A percentile compares a stretch with the other conserved stretches of the same genome.
These are phyloP conservation scores for Hippopotamus amphibius DNA, from an alignment of 2,113 vertebrate genomes.

Conservation along the genomic window DNA sequence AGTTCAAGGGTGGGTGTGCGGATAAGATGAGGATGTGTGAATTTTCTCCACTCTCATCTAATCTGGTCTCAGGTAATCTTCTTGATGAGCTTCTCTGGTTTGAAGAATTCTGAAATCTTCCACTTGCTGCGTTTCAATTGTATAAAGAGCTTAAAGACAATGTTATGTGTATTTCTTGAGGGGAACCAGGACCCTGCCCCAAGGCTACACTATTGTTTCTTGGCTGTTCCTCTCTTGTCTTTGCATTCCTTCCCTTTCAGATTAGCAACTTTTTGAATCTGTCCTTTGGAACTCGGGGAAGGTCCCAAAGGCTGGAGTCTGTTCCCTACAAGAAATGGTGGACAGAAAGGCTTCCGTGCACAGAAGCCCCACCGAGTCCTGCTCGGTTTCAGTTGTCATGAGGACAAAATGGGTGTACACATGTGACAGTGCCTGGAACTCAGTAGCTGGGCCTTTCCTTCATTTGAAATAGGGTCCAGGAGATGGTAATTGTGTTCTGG, in stretches of 20 bases:
- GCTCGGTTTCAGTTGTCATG: background rate
- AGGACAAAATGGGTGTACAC: rapidly evolving
- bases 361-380: background rate
- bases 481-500: rapidly evolving
- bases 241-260: background rate
- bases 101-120: background rate
- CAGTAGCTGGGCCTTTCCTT: rapidly evolving
- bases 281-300: background rate
- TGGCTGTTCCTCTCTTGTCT: background rate
- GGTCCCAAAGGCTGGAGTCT: background rate
- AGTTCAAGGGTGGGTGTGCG: background rate
- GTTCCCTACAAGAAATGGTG: background rate
- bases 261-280: background rate
- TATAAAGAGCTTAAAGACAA: background rate
- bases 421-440: rapidly evolving
- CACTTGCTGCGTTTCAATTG: background rate
- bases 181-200: background rate
- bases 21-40: background rate
- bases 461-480: rapidly evolving
- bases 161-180: background rate
- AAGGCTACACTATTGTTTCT: background rate
- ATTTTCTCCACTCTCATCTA: background rate
- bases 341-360: background rate
- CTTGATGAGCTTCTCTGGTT: background rate
- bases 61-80: background rate